Evolutionary conservation across 92 coral and sea anemone species (phyloP).

Genomic region (Porites lobata): DNA sequence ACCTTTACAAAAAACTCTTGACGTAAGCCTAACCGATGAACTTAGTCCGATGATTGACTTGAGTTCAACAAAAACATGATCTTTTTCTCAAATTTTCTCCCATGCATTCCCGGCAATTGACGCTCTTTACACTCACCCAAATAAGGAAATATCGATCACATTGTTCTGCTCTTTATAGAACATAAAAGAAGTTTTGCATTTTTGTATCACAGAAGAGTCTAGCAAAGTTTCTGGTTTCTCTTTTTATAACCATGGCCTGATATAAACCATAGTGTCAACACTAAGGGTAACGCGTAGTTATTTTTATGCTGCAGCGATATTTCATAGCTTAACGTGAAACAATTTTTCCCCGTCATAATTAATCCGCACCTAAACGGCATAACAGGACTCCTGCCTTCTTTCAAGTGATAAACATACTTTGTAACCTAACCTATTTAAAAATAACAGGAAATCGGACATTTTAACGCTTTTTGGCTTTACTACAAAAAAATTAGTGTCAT

Average conservation of each 20-base stretch:
- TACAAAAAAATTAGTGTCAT: neutral
- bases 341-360: too few relatives aligned
- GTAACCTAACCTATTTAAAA: too few relatives aligned
- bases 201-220: neutral
- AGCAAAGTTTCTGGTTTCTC: neutral
- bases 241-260: too few relatives aligned
- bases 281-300: too few relatives aligned
- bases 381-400: too few relatives aligned
- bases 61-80: slow-evolving; percentile 17
- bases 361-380: too few relatives aligned
- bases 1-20: neutral
- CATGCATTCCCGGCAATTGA: slow-evolving; percentile 17
- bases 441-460: neutral
- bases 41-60: neutral
- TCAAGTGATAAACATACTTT: too few relatives aligned
- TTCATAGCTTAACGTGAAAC: too few relatives aligned
- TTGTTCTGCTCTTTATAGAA: slow-evolving; percentile 7
- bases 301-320: too few relatives aligned
- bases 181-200: neutral
- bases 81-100: neutral
- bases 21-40: neutral
- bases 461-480: neutral
- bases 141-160: slow-evolving; percentile 28
- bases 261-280: too few relatives aligned
- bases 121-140: slow-evolving; percentile 21